Conservation (phyloP, 2,888 invertebrate genomes). For the Lithophane leautieri region DNA sequence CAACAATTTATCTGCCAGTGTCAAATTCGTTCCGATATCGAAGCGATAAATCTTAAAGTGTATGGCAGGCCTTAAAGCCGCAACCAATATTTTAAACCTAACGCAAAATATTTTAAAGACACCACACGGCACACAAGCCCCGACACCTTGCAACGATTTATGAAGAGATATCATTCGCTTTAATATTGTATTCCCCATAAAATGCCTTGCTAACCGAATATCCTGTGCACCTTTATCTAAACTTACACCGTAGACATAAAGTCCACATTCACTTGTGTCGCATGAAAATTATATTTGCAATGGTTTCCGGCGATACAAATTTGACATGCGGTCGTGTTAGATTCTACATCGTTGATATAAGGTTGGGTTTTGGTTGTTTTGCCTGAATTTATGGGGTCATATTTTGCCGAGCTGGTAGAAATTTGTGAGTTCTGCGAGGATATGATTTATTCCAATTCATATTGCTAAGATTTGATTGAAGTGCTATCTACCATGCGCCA, state of each 20-base stretch:
- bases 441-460: slow-evolving; percentile 73
- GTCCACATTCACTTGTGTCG: slow-evolving; percentile 43
- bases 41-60: slow-evolving; percentile 43
- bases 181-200: slow-evolving; percentile 74
- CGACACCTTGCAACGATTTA: slow-evolving; percentile 75
- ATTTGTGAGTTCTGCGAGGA: slow-evolving; percentile 70
- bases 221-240: slow-evolving; percentile 24
- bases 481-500: slow-evolving; percentile 49
- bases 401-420: slow-evolving; percentile 67
- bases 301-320: slow-evolving; percentile 46
- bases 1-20: slow-evolving; percentile 42
- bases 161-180: slow-evolving; percentile 77
- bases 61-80: slow-evolving; percentile 45
- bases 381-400: slow-evolving; percentile 22
- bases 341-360: slow-evolving; percentile 30
- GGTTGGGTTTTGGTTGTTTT: slow-evolving; percentile 34
- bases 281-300: slow-evolving; percentile 47
- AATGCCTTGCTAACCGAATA: slow-evolving; percentile 58
- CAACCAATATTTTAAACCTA: slow-evolving; percentile 60
- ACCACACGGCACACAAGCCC: slow-evolving; percentile 61
- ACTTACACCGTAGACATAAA: slow-evolving; percentile 32
- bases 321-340: slow-evolving; percentile 32
- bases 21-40: slow-evolving; percentile 36
- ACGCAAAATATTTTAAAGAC: slow-evolving; percentile 66
- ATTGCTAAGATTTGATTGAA: slow-evolving; percentile 70